Percentiles rank a stretch among this genome's conserved stretches.
These are phyloP conservation scores for Ichneumoninae sp. DNA, from an alignment of 2,888 invertebrate genomes.

Conservation along the genomic window DNA sequence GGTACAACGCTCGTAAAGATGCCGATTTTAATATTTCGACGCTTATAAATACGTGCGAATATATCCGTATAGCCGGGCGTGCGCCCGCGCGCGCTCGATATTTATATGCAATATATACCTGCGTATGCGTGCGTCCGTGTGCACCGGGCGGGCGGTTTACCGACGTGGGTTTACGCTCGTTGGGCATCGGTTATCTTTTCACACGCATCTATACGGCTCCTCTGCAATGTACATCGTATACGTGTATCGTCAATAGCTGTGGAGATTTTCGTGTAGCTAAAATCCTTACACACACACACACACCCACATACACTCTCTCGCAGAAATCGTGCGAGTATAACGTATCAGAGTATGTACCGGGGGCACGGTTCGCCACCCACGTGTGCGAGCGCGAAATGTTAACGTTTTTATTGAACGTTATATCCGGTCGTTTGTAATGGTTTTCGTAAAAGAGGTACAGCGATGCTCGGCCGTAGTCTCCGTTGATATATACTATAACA, in stretches of 20 bases:
- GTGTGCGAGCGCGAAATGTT: slow-evolving; percentile 67
- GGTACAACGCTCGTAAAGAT: slow-evolving; percentile 60
- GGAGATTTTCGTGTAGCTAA: neutral
- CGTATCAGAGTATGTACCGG: neutral
- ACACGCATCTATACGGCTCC: slow-evolving; percentile 49
- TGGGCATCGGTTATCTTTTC: slow-evolving; percentile 55
- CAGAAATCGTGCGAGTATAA: slow-evolving; percentile 11
- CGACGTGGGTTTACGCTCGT: slow-evolving; percentile 56
- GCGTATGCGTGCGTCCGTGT: neutral
- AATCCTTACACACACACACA: neutral
- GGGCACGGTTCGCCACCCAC: slow-evolving; percentile 18
- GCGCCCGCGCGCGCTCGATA: slow-evolving; percentile 15
- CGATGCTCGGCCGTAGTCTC: neutral
- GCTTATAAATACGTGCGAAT: slow-evolving; percentile 63
- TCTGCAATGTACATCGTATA: slow-evolving; percentile 32
- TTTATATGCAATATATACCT: slow-evolving; percentile 32
- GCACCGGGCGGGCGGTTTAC: slow-evolving; percentile 21
- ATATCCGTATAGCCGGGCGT: slow-evolving; percentile 15
- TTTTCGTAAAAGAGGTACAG: slow-evolving; percentile 60
- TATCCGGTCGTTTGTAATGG: slow-evolving; percentile 75
- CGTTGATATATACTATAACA: slow-evolving; percentile 9
- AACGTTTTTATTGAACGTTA: slow-evolving; percentile 76
- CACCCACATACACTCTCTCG: neutral
- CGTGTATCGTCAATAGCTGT: slow-evolving; percentile 10
- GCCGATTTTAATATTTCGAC: slow-evolving; percentile 66